Percentiles rank a stretch among this genome's conserved stretches.
phyloP scores from a whole-genome alignment of 1,140 invertebrate species.

The Ptiloglossa arizonensis region DNA sequence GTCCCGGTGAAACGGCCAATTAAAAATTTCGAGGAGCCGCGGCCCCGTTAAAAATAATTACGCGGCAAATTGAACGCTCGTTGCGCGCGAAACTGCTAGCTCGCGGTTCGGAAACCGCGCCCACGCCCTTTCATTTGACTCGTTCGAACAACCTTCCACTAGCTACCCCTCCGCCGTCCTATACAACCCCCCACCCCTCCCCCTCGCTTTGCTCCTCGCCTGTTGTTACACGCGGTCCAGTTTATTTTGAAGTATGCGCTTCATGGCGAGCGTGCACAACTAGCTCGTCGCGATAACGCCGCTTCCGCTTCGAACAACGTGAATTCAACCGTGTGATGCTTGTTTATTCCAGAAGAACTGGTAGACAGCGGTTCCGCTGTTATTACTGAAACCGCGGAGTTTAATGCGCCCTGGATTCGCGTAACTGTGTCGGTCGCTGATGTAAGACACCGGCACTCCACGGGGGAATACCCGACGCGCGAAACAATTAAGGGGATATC shows the following conservation, averaged over 20 bases:
- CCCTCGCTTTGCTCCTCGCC: background rate
- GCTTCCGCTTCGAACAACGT: slow-evolving; percentile 23
- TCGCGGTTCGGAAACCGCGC: slow-evolving; percentile 16
- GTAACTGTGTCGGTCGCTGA: background rate
- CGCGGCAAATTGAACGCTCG: background rate
- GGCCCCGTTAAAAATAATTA: slow-evolving; percentile 25
- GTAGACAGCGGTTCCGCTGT: slow-evolving; percentile 6
- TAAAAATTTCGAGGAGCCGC: background rate
- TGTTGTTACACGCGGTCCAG: background rate
- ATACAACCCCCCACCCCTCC: too few relatives aligned
- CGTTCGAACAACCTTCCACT: too few relatives aligned
- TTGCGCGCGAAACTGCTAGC: background rate
- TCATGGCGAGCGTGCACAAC: background rate
- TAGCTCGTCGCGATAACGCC: slow-evolving; percentile 39
- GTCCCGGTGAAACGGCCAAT: background rate
- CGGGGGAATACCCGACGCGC: background rate
- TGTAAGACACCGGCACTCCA: background rate
- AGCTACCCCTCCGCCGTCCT: too few relatives aligned
- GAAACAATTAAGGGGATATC: background rate
- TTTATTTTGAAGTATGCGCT: slow-evolving; percentile 39
- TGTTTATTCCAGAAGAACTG: slow-evolving; percentile 47
- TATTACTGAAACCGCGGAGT: slow-evolving; percentile 22
- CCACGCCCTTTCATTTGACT: slow-evolving; percentile 16
- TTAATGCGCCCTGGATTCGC: background rate
- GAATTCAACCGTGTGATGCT: slow-evolving; percentile 44